phyloP scores from a whole-genome alignment of 2,113 vertebrate species.

The Amblyornis subalaris region DNA sequence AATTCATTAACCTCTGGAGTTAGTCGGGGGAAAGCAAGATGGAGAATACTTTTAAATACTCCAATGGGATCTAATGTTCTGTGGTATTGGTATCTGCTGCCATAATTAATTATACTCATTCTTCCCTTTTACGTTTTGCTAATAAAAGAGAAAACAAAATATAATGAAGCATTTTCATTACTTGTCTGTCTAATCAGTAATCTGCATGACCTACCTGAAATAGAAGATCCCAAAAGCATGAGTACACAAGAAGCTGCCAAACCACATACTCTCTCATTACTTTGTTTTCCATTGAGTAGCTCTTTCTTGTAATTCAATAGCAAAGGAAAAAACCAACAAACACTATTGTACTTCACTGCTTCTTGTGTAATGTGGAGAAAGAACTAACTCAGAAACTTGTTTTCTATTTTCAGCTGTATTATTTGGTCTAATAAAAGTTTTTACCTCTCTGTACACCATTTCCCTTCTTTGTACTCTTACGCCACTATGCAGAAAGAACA shows the following conservation, averaged over 20 bases:
- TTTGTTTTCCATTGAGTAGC: neutral
- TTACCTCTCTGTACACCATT: neutral
- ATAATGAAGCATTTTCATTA: neutral
- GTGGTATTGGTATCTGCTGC: neutral
- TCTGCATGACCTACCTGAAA: neutral
- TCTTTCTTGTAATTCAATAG: conserved; percentile 18
- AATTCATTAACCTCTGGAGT: neutral
- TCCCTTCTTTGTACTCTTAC: neutral
- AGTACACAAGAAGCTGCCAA: neutral
- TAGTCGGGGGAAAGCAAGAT: neutral
- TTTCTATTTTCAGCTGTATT: conserved; percentile 2
- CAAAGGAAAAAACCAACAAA: neutral
- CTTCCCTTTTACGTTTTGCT: neutral
- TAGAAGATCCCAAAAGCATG: neutral
- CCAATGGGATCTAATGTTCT: neutral
- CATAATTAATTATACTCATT: neutral
- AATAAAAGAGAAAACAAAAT: neutral
- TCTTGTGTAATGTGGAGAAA: neutral
- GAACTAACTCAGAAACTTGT: conserved; percentile 23
- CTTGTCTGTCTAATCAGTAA: neutral
- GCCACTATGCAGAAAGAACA: neutral
- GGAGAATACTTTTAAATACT: neutral
- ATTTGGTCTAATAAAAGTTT: conserved; percentile 28
- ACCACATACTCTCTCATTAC: neutral
- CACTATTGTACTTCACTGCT: neutral